Base-by-base conservation (phyloP, 1,140 invertebrate species). In the Hycleus cichorii region DNA sequence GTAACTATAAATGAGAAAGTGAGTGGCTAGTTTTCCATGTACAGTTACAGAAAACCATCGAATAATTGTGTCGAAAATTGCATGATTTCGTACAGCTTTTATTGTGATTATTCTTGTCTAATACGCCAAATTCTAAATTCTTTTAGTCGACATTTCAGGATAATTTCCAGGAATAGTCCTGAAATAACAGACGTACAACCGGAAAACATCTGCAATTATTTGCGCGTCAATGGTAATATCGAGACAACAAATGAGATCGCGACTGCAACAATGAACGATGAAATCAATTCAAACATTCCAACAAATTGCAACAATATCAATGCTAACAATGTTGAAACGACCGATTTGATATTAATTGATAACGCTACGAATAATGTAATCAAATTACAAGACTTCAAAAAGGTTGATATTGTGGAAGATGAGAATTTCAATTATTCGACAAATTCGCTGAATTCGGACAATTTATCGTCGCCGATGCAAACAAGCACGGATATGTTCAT, bases 381-480 rank as follows among this genome's bases (percentile, higher is more conserved):
- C 18, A 68, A 66, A 24, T 47, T 68, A 18, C 64, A 63, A 27
- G 50, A 68, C 25, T 68, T 66, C 49, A 68, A 68, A 38, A 68
- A 68, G 52, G 63, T 66, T 2, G 62, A 68, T 39, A 55, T 66
- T n/a, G 60, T 70, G 11, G 50, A 67, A 11, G 66, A 71, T 42
- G 69, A 69, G 25, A 67, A 71, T 48, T 68, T 69, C 39, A 69
- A 72, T 40, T 72, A 66, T 49, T 73, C 71, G n/a, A 68, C 64
- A 9, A 73, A 72, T 63, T 74, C 72, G 4, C 60, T 73, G 18
- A 71, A 70, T 51, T 73, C 72, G 2, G 72, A 74, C 18, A 74
- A 74, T 63, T 66, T 73, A 43, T 72, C 70, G 11, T 74, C 72
- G 18, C 72, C 72, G 9, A 73, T 74, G 71, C 72, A 73, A 60